phyloP scores from a whole-genome alignment of 2,888 invertebrate species.

The Lithophane ornitopus region DNA sequence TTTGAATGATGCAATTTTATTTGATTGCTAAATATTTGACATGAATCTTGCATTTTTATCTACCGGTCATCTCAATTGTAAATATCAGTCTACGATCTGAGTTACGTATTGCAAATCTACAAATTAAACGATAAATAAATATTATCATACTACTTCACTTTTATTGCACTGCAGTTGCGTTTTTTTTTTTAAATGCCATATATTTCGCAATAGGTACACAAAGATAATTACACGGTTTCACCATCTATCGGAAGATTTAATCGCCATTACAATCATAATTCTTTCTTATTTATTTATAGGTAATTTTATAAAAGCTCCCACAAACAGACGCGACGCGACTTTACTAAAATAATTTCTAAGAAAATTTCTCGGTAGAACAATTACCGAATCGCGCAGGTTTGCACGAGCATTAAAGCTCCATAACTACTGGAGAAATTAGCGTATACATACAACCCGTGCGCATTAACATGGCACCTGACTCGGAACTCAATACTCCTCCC shows the following conservation, averaged over 20 bases:
- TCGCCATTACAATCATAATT: background rate
- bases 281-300: background rate
- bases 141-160: constrained; percentile 8
- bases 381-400: no score
- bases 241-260: constrained; percentile 17
- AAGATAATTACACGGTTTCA: constrained; percentile 27
- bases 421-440: no score
- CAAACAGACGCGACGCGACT: no score
- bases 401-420: no score
- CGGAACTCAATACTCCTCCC: no score
- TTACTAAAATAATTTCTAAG: no score
- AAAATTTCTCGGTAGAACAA: no score
- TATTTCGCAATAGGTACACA: constrained; percentile 23
- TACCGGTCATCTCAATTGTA: constrained; percentile 5
- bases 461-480: no score
- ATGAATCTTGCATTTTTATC: constrained; percentile 18
- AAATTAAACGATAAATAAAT: constrained; percentile 16
- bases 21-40: background rate
- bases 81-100: constrained; percentile 20
- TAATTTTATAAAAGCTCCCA: background rate
- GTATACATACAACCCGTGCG: no score
- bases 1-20: constrained; percentile 7
- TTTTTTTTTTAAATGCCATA: constrained; percentile 40
- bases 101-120: constrained; percentile 20
- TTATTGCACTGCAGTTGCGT: constrained; percentile 18